Evolutionary conservation across 2,113 vertebrate species (phyloP), one percentile per base, ranked within the genome.

Genomic region (Passer domesticus): DNA sequence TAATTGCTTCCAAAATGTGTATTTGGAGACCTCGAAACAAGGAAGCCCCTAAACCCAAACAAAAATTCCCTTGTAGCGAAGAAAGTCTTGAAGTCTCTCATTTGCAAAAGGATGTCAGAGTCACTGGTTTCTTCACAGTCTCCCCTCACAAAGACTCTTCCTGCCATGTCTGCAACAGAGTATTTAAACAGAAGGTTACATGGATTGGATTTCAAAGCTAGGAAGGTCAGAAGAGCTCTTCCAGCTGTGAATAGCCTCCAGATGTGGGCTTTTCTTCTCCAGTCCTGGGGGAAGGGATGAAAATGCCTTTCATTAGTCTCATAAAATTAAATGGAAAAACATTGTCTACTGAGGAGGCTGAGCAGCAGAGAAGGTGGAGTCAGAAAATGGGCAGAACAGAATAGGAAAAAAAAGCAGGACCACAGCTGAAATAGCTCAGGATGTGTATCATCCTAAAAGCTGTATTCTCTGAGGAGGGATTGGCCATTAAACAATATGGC

Each of bases 241-340:
- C 94, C 97, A 97, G 96, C 95, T 92, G 91, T 88, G 97, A 97
- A 98, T 97, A 90, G 95, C 56, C 95, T 98, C 97, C 98, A 98
- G 97, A 98, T 98, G 98, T 95, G 90, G 47, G 12, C 47, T 87
- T 87, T 78, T 89, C 82, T 97, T 95, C 95, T 97, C 94, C 97
- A 97, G 94, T 85, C 92, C 35, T 67, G 55, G 60, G 59, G 90
- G 33, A 50, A 21, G 81, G 86, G 69, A 83, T 90, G 28, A 19
- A 72, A 94, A 97, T 73, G 93, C 90, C 75, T 94, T 94, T 56
- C 33, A 11, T 80, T 92, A 75, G 92, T 95, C 88, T 98, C 91
- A 90, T 70, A 73, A 97, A 96, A 91, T 83, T 73, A 94, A 97
- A 95, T 79, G 94, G 97, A 97, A 98, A 97, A 97, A 97, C 47